Conservation (phyloP, 2,797 vertebrate species). For the Crotalus adamanteus region DNA sequence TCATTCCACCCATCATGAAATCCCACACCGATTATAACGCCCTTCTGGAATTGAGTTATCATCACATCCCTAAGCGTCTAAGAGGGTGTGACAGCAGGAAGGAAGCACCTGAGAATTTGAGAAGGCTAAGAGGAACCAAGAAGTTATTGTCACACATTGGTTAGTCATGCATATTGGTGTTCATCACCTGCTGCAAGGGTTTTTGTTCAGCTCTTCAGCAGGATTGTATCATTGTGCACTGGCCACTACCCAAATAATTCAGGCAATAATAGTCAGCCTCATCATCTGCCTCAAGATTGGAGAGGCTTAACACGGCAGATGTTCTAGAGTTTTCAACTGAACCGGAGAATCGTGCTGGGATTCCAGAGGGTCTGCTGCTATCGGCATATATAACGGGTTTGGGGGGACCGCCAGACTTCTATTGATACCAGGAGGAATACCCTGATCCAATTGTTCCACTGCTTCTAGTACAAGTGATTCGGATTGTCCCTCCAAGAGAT, state of each 20-base stretch:
- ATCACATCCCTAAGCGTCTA: background rate
- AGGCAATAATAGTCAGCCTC: conserved; percentile 13
- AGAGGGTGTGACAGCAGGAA: background rate
- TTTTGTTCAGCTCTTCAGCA: conserved; percentile 5
- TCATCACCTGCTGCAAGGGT: background rate
- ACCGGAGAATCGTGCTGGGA: background rate
- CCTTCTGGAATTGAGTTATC: background rate
- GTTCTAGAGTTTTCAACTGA: background rate
- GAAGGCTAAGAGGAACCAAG: background rate
- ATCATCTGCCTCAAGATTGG: background rate
- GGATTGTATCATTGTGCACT: background rate
- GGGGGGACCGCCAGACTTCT: rapidly evolving
- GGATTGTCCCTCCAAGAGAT: background rate
- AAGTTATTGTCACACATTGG: background rate
- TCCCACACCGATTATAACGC: rapidly evolving
- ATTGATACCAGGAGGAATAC: background rate
- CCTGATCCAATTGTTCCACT: background rate
- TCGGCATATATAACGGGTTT: rapidly evolving
- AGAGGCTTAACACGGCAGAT: background rate
- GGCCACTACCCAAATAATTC: background rate
- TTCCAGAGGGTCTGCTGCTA: background rate
- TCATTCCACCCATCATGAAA: background rate
- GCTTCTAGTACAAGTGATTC: background rate
- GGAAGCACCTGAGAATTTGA: background rate
- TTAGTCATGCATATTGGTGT: background rate